Percentiles rank a stretch among this genome's conserved stretches.
Conservation (phyloP, 2,888 invertebrate species). For the Standfussiana lucernea region DNA sequence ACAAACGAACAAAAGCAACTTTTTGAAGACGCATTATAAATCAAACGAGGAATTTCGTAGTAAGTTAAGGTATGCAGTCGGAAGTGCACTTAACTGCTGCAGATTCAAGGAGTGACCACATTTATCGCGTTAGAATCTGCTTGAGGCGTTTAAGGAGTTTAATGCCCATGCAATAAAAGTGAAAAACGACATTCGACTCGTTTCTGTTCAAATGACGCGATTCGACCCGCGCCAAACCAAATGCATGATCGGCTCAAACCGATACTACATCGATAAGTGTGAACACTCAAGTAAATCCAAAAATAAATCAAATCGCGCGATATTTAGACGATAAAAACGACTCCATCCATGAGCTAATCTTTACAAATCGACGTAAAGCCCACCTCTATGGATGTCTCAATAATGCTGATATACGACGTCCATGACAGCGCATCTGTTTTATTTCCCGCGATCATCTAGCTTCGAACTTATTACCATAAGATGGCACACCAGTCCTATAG, state of each 20-base stretch:
- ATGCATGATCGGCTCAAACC: background rate
- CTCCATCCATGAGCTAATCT: conserved; percentile 23
- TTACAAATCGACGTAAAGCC: conserved; percentile 34
- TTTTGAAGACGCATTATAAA: background rate
- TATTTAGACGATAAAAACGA: conserved; percentile 10
- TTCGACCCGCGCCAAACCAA: background rate
- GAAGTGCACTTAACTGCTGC: background rate
- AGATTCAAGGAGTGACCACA: background rate
- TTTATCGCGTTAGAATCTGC: background rate
- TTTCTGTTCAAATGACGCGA: background rate
- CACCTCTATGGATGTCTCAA: conserved; percentile 30
- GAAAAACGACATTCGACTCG: background rate
- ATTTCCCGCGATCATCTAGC: conserved; percentile 19
- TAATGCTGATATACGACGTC: conserved; percentile 54
- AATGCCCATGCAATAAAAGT: background rate
- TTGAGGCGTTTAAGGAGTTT: background rate
- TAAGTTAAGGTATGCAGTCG: background rate
- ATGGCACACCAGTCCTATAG: background rate
- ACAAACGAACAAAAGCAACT: background rate
- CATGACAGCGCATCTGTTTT: conserved; percentile 44
- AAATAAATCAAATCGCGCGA: conserved; percentile 9
- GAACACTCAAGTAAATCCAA: background rate
- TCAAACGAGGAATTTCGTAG: background rate
- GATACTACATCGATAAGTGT: background rate
- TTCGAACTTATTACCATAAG: conserved; percentile 19